Conservation (phyloP, 2,797 vertebrate species). For the Ambastaia sidthimunki region DNA sequence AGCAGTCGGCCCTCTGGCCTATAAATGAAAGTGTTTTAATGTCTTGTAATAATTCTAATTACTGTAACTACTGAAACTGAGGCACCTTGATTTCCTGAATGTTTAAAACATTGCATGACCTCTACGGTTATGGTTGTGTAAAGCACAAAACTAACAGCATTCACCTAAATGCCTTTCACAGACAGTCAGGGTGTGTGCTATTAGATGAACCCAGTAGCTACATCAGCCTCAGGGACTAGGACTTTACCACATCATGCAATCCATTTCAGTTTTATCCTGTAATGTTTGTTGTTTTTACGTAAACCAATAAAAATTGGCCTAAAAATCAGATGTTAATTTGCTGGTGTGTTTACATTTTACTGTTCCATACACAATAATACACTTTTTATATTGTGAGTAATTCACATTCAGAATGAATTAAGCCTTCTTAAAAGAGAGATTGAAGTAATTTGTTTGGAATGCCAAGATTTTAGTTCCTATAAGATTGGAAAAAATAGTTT, state of each 20-base stretch:
- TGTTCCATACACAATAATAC: not conserved
- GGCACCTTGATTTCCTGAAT: constrained; percentile 46
- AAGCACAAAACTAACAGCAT: constrained; percentile 53
- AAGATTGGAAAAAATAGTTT: no score
- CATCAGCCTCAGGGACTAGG: constrained; percentile 67
- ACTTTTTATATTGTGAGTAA: not conserved
- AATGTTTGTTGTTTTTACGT: constrained; percentile 50
- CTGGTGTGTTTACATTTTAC: not conserved
- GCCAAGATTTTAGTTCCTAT: not conserved
- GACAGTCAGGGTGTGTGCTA: constrained; percentile 46
- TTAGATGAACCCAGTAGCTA: constrained; percentile 46
- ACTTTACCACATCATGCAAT: constrained; percentile 51
- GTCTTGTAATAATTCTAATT: not conserved
- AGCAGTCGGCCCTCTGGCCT: not conserved
- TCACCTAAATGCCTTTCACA: constrained; percentile 69
- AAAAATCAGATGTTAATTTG: not conserved
- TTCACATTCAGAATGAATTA: not conserved
- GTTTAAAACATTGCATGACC: constrained; percentile 27
- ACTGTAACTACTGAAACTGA: constrained; percentile 44
- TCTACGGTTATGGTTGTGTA: constrained; percentile 42
- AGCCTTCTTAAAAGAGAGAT: not conserved
- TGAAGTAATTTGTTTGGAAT: not conserved
- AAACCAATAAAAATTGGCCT: constrained; percentile 56
- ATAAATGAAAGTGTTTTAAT: no score
- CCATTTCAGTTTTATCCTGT: constrained; percentile 47